Base-by-base conservation (phyloP, 2,888 invertebrate genomes). In the Mellilla xanthometata region DNA sequence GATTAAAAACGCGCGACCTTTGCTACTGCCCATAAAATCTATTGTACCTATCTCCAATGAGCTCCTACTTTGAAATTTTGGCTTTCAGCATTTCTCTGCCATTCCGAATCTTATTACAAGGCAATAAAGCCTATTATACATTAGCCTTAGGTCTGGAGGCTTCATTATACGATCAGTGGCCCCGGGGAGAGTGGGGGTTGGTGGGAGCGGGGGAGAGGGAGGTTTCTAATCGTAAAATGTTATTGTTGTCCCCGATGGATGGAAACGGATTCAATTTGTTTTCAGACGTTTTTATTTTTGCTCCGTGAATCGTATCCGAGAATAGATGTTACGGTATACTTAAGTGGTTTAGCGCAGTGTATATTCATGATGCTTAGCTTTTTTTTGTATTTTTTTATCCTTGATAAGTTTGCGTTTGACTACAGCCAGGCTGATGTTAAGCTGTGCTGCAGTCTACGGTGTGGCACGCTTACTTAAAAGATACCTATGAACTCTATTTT, bases 191-290 rank as follows among this genome's bases (percentile, higher is more conserved):
- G 29, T n/a, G 26, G 23, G 38, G 29, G 39, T n/a, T n/a, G n/a
- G n/a, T n/a, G 53, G 39, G 34, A 48, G 54, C 34, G 34, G 49
- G 40, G 38, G 27, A 27, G 45, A 39, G 34, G 48, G 22, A 34
- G 19, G 51, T 33, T 57, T 39, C 53, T 59, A 60, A 65, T 60
- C 61, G 54, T 55, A 55, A 57, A 58, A 54, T 52, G 54, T 53
- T 58, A 54, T 58, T 58, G 58, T 56, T 58, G 53, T 48, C 44
- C 15, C 30, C 38, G 36, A 29, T 28, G 45, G 36, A 50, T 49
- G 43, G 46, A 51, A 52, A 48, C 45, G 54, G 48, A 50, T 54
- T 57, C 52, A 58, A 57, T 51, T 51, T 52, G 43, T 46, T 54
- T 52, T 28, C 19, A 29, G 30, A 36, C 12, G 8, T 33, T 49